phyloP scores from a whole-genome alignment of 2,797 vertebrate species.

The Sciurus vulgaris region DNA sequence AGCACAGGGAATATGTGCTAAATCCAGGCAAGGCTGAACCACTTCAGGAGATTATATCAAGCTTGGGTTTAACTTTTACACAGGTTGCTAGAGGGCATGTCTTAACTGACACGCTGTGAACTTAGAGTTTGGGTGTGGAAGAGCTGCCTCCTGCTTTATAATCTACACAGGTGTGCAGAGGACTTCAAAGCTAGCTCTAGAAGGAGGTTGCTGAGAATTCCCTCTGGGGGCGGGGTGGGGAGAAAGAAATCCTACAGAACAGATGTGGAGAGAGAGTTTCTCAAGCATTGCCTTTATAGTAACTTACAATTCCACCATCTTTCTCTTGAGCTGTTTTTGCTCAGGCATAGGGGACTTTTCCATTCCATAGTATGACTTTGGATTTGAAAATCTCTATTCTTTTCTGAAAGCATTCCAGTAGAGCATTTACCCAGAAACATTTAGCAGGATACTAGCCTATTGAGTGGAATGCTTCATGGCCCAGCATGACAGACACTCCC shows the following conservation, averaged over 20 bases:
- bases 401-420: slow-evolving; percentile 38
- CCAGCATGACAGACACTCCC: neutral
- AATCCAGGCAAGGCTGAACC: slow-evolving; percentile 85
- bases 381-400: slow-evolving; percentile 22
- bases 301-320: slow-evolving; percentile 51
- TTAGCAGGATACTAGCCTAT: neutral
- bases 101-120: slow-evolving; percentile 88
- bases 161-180: slow-evolving; percentile 88
- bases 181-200: slow-evolving; percentile 87
- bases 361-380: slow-evolving; percentile 21
- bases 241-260: slow-evolving; percentile 65
- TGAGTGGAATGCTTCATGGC: neutral
- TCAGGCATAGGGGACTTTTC: slow-evolving; percentile 44
- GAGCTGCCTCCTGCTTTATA: slow-evolving; percentile 84
- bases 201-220: slow-evolving; percentile 71
- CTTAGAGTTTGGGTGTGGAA: slow-evolving; percentile 88
- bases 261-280: slow-evolving; percentile 58
- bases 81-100: slow-evolving; percentile 87
- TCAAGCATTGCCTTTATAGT: slow-evolving; percentile 20
- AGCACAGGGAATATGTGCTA: slow-evolving; percentile 58
- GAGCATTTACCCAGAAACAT: slow-evolving; percentile 14
- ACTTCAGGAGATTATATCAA: slow-evolving; percentile 81
- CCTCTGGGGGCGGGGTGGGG: slow-evolving; percentile 69
- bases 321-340: neutral
- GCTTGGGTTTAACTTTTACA: slow-evolving; percentile 86